These are phyloP conservation scores for Onychomys arenicola DNA, from an alignment of 2,797 vertebrate species.

Conservation along the genomic window DNA sequence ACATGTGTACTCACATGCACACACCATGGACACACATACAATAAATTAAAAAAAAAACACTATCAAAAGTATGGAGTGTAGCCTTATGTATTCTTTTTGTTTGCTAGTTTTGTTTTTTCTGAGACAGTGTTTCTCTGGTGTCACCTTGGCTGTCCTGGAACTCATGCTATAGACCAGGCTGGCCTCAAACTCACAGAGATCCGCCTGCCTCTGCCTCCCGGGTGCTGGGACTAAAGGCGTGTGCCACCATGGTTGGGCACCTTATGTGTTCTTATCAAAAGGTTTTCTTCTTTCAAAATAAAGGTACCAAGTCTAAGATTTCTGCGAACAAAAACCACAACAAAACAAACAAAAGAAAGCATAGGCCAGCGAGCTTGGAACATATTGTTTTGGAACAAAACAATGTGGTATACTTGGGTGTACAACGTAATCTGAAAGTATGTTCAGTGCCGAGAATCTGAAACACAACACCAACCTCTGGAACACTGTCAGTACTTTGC, in stretches of 20 bases:
- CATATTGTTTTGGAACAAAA: no score
- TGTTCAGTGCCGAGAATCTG: neutral
- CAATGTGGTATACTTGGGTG: neutral
- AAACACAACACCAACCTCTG: neutral
- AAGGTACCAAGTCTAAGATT: constrained; percentile 46
- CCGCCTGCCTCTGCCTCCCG: rapidly evolving
- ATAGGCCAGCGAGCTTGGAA: neutral
- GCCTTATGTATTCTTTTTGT: neutral
- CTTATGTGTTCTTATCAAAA: neutral
- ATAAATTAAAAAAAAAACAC: neutral
- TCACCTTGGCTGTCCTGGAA: neutral
- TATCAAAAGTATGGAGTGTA: neutral
- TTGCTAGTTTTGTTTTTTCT: neutral
- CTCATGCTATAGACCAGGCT: neutral
- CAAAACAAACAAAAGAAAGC: neutral
- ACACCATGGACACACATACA: neutral
- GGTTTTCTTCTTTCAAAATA: constrained; percentile 14
- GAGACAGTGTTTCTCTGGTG: neutral
- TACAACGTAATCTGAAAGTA: neutral
- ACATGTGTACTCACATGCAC: no score
- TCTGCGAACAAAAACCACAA: neutral
- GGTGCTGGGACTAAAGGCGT: neutral
- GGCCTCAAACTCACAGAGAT: neutral
- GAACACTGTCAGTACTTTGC: constrained; percentile 43
- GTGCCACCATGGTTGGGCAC: rapidly evolving